phyloP scores from a whole-genome alignment of 2,888 invertebrate genomes.

The Dryococelus australis region DNA sequence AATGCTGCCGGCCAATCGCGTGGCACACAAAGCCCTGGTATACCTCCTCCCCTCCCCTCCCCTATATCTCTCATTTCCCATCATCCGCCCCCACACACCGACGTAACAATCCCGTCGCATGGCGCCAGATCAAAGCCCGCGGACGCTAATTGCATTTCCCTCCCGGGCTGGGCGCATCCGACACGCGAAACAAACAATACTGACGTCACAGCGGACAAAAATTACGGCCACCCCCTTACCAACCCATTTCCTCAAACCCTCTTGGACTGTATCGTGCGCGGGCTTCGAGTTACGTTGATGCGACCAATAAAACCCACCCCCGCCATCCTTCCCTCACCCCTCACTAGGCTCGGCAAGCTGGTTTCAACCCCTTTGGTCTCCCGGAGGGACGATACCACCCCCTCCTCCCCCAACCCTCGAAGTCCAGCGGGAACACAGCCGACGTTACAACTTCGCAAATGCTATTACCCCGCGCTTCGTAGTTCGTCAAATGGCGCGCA shows the following conservation, averaged over 20 bases:
- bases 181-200: neutral
- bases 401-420: neutral
- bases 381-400: neutral
- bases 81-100: no score
- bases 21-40: neutral
- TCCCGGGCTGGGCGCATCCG: neutral
- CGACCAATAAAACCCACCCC: slow-evolving; percentile 22
- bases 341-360: no score
- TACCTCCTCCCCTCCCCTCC: neutral
- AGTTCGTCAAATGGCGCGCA: slow-evolving; percentile 31
- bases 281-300: slow-evolving; percentile 19
- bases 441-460: slow-evolving; percentile 42
- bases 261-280: neutral
- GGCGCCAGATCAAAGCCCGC: neutral
- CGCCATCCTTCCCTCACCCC: no score
- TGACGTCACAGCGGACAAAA: neutral
- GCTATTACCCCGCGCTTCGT: slow-evolving; percentile 33
- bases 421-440: neutral
- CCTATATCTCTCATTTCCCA: no score
- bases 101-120: no score
- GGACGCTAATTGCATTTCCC: neutral
- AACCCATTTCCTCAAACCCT: neutral
- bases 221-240: neutral
- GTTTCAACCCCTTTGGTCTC: neutral
- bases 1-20: neutral